Percentiles rank a stretch among this genome's conserved stretches.
These are phyloP conservation scores for Cyprinodon tularosa DNA, from an alignment of 2,113 vertebrate genomes.

Conservation along the genomic window DNA sequence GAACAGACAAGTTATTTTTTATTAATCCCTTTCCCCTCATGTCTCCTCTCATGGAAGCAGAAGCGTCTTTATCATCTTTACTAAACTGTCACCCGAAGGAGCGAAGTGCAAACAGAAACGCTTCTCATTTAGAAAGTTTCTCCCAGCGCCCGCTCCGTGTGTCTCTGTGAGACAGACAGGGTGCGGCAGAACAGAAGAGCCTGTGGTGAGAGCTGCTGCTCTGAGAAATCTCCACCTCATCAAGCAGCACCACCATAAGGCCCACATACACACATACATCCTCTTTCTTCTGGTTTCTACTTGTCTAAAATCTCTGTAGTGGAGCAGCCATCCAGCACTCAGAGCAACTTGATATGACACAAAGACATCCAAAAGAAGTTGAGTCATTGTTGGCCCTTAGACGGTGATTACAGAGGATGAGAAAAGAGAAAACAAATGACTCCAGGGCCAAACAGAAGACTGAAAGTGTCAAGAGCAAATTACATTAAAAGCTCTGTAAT, in stretches of 20 bases:
- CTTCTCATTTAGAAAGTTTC: conserved; percentile 26
- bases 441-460: conserved; percentile 50
- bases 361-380: conserved; percentile 49
- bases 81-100: not conserved
- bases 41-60: conserved; percentile 3
- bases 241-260: conserved; percentile 41
- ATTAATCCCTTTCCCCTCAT: not conserved
- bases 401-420: conserved; percentile 50
- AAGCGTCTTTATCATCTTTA: conserved; percentile 28
- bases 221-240: conserved; percentile 60
- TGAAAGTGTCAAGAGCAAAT: conserved; percentile 22
- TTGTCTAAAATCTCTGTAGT: conserved; percentile 18
- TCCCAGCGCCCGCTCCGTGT: conserved; percentile 35
- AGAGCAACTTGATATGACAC: conserved; percentile 30
- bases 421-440: conserved; percentile 42
- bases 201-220: conserved; percentile 67
- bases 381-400: conserved; percentile 44
- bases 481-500: conserved; percentile 28
- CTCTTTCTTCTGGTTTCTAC: conserved; percentile 8
- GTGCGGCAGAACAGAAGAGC: conserved; percentile 52
- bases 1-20: conserved; percentile 20
- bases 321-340: conserved; percentile 16
- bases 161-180: conserved; percentile 13
- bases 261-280: conserved; percentile 7
- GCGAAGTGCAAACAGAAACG: conserved; percentile 3